Base-by-base conservation (phyloP, 2,888 invertebrate genomes). In the Arenicola marina region DNA sequence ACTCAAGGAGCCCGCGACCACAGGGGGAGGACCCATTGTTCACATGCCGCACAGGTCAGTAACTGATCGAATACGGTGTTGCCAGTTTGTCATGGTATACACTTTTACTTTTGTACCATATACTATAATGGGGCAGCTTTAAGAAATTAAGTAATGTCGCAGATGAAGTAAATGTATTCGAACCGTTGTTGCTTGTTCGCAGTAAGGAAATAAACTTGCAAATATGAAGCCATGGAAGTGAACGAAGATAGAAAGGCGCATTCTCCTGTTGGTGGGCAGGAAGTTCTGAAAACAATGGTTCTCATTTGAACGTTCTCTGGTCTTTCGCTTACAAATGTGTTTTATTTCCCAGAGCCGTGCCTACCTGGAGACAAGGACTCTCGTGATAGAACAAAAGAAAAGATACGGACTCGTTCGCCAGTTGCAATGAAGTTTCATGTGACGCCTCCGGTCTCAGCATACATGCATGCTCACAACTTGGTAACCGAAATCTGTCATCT, bases 31-130 rank as follows among this genome's bases (percentile, higher is more conserved):
- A 3, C 76, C 72, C 45, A 68, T 80, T 3, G 61, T 78, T 11
- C 73, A 76, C 24, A 78, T 82, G 74, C 80, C 78, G 26, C 82
- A 82, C 66, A 77, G 79, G 78, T 76, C 58, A 45, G 28, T 38
- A 38, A 11, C 18, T 38, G 18, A 11, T 15, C 11, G 38, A 18
- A 38, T 38, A 18, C 11, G 38, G 38, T 11, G 38, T 11, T 11
- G 38, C 11, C 11, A 18, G 38, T n/a, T n/a, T n/a, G n/a, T n/a
- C n/a, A n/a, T n/a, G n/a, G n/a, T n/a, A n/a, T n/a, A n/a, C n/a
- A n/a, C n/a, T n/a, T n/a, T n/a, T n/a, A n/a, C n/a, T n/a, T n/a
- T n/a, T n/a, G n/a, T n/a, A n/a, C n/a, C n/a, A n/a, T n/a, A n/a
- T n/a, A n/a, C n/a, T n/a, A n/a, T n/a, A n/a, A n/a, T n/a, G n/a